Evolutionary conservation across 2,888 invertebrate genomes (phyloP), one percentile per base, ranked within the genome.

Genomic region (Arctia plantaginis): DNA sequence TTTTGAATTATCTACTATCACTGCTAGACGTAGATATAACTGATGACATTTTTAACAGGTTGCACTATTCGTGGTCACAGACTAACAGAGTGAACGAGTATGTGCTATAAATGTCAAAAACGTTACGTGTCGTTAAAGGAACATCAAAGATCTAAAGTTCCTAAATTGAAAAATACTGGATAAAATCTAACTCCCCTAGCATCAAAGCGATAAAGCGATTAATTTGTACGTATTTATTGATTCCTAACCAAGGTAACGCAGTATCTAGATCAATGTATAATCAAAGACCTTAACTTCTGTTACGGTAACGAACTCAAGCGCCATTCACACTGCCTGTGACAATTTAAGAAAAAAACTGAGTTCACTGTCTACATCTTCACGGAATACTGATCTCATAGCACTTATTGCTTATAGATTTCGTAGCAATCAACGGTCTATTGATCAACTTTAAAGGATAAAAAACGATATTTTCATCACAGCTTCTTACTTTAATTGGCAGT

Each of bases 351-450:
- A 66, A 67, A 44, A 30, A 44, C 44, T 15, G 15, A 1, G 77
- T 77, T 70, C n/a, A 69, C 75, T 76, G 77, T 64, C 82, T 72
- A 82, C 82, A 87, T 87, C 87, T 87, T 87, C 87, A 87, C 82
- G 86, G 78, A 62, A 30, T 59, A n/a, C 72, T 69, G 72, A 72
- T 69, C 76, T 55, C 55, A 65, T 55, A 51, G 67, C 69, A 64
- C 70, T 47, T 69, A 76, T 73, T 80, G 78, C 44, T 65, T 75
- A 78, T 72, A 78, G 84, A 84, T 88, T 91, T 88, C 87, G 85
- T 83, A 85, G 83, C 84, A 83, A 82, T 75, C 79, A 78, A 87
- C 86, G 89, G 76, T 89, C 81, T 77, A 66, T 3, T 75, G 75
- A 71, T 51, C 73, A 77, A 66, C 27, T 75, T 62, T 69, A 44